Evolutionary conservation across 2,888 invertebrate genomes (phyloP).

Genomic region (Phaedon cochleariae): DNA sequence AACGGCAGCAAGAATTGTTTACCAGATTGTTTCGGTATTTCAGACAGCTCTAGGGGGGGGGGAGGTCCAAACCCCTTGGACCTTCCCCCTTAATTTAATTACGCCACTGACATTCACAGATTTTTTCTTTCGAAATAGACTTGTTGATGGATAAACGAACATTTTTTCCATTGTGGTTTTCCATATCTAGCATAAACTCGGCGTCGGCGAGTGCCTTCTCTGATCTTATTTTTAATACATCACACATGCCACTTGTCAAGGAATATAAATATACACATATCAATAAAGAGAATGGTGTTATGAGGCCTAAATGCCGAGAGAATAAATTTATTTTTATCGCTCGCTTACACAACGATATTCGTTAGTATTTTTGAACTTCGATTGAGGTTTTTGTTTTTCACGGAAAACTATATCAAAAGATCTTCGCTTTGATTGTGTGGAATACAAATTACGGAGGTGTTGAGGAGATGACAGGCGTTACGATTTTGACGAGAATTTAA

Average conservation of each 20-base stretch:
- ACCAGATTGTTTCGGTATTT: too few species aligned
- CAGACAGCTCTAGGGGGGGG: too few species aligned
- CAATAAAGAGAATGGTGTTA: too few species aligned
- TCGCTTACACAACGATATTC: not conserved
- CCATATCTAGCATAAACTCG: too few species aligned
- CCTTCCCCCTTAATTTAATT: too few species aligned
- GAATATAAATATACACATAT: slow-evolving; percentile 1
- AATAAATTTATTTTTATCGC: not conserved
- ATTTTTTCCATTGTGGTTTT: not conserved
- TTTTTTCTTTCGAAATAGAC: too few species aligned
- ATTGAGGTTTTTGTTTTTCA: not conserved
- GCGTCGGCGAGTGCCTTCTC: too few species aligned
- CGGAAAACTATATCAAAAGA: not conserved
- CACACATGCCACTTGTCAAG: not conserved
- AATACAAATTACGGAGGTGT: not conserved
- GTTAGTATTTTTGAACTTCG: not conserved
- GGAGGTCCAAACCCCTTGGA: too few species aligned
- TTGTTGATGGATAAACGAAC: not conserved
- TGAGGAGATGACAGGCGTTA: not conserved
- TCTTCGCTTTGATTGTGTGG: not conserved
- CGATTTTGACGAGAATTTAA: not conserved
- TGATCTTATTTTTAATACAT: not conserved
- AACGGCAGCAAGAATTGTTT: too few species aligned
- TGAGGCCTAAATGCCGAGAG: not conserved
- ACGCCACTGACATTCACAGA: too few species aligned